Evolutionary conservation across 2,113 vertebrate genomes (phyloP).

Genomic region (Ophiodon elongatus): DNA sequence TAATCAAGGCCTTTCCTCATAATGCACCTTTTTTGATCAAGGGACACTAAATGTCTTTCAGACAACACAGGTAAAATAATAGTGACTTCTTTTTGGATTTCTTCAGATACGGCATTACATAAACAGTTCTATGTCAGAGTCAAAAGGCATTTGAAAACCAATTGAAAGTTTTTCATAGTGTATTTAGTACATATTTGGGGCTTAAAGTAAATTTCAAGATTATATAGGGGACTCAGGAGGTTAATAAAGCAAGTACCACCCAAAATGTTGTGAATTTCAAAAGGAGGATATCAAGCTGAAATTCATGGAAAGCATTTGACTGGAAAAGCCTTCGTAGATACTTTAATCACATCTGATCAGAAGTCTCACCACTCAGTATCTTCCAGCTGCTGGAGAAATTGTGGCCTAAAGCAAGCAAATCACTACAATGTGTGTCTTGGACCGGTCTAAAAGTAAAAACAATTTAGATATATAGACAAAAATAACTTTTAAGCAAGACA

Average conservation of each 20-base stretch:
- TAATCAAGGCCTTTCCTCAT: neutral
- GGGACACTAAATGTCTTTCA: no score
- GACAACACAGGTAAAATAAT: no score
- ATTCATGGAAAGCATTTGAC: neutral
- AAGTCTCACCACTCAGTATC: neutral
- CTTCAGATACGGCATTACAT: no score
- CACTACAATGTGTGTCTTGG: conserved; percentile 1
- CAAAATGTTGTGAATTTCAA: neutral
- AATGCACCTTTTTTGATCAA: neutral
- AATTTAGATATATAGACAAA: no score
- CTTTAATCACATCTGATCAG: neutral
- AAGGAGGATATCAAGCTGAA: neutral
- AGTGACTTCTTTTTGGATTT: no score
- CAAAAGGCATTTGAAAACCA: no score
- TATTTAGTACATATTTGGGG: neutral
- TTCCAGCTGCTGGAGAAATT: neutral
- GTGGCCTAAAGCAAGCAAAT: neutral
- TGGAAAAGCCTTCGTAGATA: neutral
- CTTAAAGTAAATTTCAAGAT: neutral
- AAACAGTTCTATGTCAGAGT: no score
- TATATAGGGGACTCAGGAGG: neutral
- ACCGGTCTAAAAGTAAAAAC: neutral
- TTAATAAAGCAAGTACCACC: neutral
- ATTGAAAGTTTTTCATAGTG: no score
- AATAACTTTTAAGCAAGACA: neutral